Evolutionary conservation across 2,113 vertebrate species (phyloP).

Genomic region (Leucoraja erinaceus): DNA sequence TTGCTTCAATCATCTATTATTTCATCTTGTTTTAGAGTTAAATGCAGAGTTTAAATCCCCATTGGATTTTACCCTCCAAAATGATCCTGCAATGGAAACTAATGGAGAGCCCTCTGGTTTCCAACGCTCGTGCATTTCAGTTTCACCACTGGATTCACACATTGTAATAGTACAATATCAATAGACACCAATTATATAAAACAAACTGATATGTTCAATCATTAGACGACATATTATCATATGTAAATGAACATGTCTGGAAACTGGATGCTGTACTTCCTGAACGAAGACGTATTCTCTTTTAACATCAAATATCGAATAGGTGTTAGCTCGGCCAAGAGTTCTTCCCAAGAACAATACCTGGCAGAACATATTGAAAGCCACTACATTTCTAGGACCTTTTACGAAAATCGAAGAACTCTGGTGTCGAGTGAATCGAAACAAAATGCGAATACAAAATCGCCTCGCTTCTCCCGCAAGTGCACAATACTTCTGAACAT

Average conservation of each 20-base stretch:
- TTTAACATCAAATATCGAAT: not conserved
- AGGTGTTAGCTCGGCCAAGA: not conserved
- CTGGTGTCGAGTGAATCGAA: not conserved
- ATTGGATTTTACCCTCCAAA: not conserved
- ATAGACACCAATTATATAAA: not conserved
- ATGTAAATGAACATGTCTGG: not conserved
- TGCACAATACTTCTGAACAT: not conserved
- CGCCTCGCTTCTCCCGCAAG: not conserved
- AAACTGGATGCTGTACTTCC: not conserved
- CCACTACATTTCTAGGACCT: not conserved
- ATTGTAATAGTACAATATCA: not conserved
- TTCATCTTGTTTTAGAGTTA: not conserved
- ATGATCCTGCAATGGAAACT: not conserved
- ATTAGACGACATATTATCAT: not conserved
- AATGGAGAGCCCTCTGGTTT: not conserved
- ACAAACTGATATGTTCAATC: not conserved
- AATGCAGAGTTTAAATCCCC: not conserved
- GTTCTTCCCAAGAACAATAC: not conserved
- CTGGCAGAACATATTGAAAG: not conserved
- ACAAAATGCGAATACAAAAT: not conserved
- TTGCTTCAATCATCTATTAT: not conserved
- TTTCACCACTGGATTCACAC: not conserved
- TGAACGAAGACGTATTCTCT: not conserved
- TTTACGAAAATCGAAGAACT: too few relatives aligned
- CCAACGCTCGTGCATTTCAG: not conserved